A percentile compares a stretch with the other conserved stretches of the same genome.
Conservation (phyloP, 2,113 vertebrate species). For the Puffinus mauretanicus region DNA sequence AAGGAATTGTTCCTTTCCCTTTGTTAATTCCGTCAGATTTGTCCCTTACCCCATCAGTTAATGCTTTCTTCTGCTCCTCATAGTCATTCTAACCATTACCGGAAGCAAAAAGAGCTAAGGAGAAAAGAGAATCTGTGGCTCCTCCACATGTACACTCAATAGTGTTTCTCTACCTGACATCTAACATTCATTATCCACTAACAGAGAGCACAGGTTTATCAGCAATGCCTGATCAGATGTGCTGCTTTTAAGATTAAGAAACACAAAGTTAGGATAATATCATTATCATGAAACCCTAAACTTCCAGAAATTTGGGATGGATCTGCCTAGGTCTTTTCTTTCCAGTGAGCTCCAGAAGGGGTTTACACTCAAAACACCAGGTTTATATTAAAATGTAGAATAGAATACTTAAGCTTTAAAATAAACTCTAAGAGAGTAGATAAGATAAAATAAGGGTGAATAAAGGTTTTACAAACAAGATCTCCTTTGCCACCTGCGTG, state of each 20-base stretch:
- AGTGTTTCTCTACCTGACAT: background rate
- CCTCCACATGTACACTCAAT: background rate
- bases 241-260: background rate
- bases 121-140: background rate
- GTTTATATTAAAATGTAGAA: background rate
- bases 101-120: background rate
- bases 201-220: background rate
- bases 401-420: background rate
- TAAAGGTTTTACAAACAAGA: background rate
- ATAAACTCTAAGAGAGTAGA: background rate
- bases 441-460: background rate
- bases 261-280: background rate
- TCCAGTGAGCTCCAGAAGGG: background rate
- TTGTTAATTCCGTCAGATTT: background rate
- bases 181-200: background rate
- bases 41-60: background rate
- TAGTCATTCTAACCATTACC: background rate
- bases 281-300: background rate
- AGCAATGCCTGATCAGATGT: background rate
- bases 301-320: background rate
- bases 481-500: background rate
- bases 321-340: background rate
- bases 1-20: background rate
- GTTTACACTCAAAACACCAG: background rate
- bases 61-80: background rate